Evolutionary conservation across 1,140 invertebrate genomes (phyloP).

Genomic region (Venturia canescens): DNA sequence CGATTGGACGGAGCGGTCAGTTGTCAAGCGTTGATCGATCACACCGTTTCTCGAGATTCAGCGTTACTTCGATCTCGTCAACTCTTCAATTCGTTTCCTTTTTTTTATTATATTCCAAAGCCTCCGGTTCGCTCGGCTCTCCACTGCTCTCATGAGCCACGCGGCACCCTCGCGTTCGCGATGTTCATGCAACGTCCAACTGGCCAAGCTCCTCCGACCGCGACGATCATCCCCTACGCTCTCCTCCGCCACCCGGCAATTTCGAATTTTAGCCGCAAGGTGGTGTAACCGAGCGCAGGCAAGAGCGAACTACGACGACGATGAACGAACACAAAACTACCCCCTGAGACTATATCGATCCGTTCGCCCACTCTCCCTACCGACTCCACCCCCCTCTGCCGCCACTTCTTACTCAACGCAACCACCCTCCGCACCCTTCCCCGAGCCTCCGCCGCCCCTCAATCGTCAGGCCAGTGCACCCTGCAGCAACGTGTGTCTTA

Average conservation of each 20-base stretch:
- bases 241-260: conserved; percentile 6
- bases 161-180: background rate
- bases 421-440: conserved; percentile 6
- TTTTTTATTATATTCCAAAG: background rate
- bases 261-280: conserved; percentile 61
- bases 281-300: conserved; percentile 64
- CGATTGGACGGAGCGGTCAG: background rate
- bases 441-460: conserved; percentile 25
- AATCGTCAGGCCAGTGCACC: conserved; percentile 66
- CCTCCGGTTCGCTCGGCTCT: background rate
- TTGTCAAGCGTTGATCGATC: too few relatives aligned
- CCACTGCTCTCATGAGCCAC: background rate
- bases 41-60: too few relatives aligned
- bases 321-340: conserved; percentile 54
- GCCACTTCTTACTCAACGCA: background rate
- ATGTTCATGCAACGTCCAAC: conserved; percentile 31
- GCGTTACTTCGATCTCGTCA: too few relatives aligned
- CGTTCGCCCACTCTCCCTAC: conserved; percentile 32
- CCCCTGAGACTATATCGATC: conserved; percentile 73
- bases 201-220: background rate
- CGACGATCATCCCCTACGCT: conserved; percentile 7
- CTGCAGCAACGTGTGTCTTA: conserved; percentile 61
- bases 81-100: background rate
- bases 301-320: conserved; percentile 61
- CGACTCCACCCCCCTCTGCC: conserved; percentile 47